phyloP scores from a whole-genome alignment of 1,140 invertebrate species.

The Micrasema minimum region DNA sequence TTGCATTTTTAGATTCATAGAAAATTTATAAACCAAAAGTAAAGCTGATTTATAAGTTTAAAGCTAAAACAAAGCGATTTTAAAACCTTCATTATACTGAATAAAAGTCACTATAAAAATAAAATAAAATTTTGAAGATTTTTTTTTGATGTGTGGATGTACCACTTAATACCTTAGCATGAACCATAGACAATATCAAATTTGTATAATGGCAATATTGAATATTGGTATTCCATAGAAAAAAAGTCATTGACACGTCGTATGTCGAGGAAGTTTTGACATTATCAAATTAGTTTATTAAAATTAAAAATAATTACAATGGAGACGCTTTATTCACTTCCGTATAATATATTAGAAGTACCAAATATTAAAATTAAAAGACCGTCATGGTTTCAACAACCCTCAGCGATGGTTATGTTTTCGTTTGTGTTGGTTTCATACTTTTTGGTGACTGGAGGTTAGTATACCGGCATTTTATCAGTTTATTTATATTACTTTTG shows the following conservation, averaged over 20 bases:
- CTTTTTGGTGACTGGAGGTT: slow-evolving; percentile 98
- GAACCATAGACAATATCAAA: no score
- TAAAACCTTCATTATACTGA: no score
- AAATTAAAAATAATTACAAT: slow-evolving; percentile 64
- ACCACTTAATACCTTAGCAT: no score
- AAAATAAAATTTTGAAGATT: no score
- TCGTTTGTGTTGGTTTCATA: slow-evolving; percentile 91
- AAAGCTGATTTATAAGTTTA: no score
- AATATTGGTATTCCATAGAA: slow-evolving; percentile 1
- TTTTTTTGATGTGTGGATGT: no score
- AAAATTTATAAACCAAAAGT: no score
- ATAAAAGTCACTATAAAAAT: no score
- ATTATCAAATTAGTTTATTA: background rate
- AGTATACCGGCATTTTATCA: slow-evolving; percentile 55
- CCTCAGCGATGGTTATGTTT: slow-evolving; percentile 94
- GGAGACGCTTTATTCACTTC: slow-evolving; percentile 82
- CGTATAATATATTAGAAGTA: slow-evolving; percentile 86
- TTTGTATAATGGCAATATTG: no score
- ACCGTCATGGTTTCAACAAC: slow-evolving; percentile 91
- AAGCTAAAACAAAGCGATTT: no score
- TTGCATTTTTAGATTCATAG: no score
- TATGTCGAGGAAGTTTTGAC: background rate
- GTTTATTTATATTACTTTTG: no score
- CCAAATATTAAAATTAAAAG: slow-evolving; percentile 93
- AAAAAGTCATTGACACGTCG: slow-evolving; percentile 11